Conservation (phyloP, 1,140 invertebrate species). For the Bilobella aurantiaca region DNA sequence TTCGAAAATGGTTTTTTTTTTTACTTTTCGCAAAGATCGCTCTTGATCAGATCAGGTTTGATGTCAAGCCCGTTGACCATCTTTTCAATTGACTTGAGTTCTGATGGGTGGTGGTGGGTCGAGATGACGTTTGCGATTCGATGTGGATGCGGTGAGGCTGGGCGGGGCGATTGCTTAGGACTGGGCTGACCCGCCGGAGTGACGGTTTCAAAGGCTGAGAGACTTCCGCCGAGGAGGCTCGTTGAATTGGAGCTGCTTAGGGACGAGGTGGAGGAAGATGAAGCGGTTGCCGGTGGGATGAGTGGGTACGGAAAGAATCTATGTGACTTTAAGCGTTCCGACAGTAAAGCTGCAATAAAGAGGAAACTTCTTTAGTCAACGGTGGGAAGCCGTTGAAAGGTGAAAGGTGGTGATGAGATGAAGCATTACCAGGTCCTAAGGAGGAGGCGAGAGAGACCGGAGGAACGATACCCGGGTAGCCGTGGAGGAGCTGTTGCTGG, state of each 20-base stretch:
- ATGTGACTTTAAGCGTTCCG: constrained; percentile 50
- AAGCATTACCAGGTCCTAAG: constrained; percentile 36
- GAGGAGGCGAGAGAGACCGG: constrained; percentile 36
- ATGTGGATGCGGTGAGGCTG: constrained; percentile 25
- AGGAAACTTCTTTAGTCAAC: constrained; percentile 14
- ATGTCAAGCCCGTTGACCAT: constrained; percentile 85
- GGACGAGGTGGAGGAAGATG: constrained; percentile 37
- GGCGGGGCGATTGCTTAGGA: constrained; percentile 46
- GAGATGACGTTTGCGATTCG: constrained; percentile 32
- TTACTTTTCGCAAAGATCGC: constrained; percentile 22
- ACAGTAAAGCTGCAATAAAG: constrained; percentile 38
- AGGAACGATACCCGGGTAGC: constrained; percentile 35
- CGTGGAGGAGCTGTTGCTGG: constrained; percentile 34
- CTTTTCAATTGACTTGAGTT: constrained; percentile 89
- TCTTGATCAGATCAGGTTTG: constrained; percentile 30
- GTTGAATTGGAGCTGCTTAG: constrained; percentile 34
- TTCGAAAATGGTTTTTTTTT: no score
- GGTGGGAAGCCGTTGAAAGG: constrained; percentile 27
- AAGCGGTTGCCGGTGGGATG: constrained; percentile 40
- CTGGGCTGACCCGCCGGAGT: constrained; percentile 51
- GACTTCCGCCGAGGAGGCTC: constrained; percentile 42
- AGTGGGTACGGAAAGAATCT: constrained; percentile 75
- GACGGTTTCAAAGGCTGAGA: constrained; percentile 72
- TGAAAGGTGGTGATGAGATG: constrained; percentile 22
- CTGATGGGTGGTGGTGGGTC: constrained; percentile 40